Base-by-base conservation (phyloP, 2,888 invertebrate species). In the Acrocyrtus sp. region DNA sequence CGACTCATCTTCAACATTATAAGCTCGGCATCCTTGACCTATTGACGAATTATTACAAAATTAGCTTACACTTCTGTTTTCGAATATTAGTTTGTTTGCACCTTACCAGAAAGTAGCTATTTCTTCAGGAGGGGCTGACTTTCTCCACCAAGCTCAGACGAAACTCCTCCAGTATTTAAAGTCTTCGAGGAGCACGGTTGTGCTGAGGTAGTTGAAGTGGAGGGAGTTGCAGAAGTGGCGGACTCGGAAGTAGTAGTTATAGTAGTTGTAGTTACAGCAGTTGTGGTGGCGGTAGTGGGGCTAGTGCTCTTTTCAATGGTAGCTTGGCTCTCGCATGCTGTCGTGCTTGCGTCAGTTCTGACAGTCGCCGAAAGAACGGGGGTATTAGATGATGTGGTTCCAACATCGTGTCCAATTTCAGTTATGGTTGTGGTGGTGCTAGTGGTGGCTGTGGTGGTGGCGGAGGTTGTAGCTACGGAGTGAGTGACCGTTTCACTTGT, bases 81-180 rank as follows among this genome's bases (percentile, higher is more conserved):
- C n/a, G n/a, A n/a, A n/a, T n/a, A n/a, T n/a, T n/a, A n/a, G n/a
- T n/a, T n/a, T n/a, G n/a, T n/a, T n/a, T n/a, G 34, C 6, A 34
- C 12, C 34, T 26, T 47, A 53, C 61, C 56, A 39, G 45, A 39
- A 63, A 50, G 26, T 61, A 54, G 65, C 75, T 75, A 78, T 75
- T 80, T 78, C 57, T 80, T 80, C 26, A 80, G 68, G 22, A 80
- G 76, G 24, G 80, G 80, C 53, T 80, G 80, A 72, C 74, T 78
- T 61, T 80, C 80, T 27, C 77, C 78, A 19, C 45, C 51, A 54
- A 39, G 57, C 34, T 74, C 53, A 34, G 63, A 26, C 19, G 41
- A 27, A 48, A 56, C 17, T 22, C 29, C 45, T 19, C 29, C 39
- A 3, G 60, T 10, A 15, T 17, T 41, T 10, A 34, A 17, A 45